These are phyloP conservation scores for Gymnoscelis rufifasciata DNA, from an alignment of 2,888 invertebrate species.

Conservation along the genomic window DNA sequence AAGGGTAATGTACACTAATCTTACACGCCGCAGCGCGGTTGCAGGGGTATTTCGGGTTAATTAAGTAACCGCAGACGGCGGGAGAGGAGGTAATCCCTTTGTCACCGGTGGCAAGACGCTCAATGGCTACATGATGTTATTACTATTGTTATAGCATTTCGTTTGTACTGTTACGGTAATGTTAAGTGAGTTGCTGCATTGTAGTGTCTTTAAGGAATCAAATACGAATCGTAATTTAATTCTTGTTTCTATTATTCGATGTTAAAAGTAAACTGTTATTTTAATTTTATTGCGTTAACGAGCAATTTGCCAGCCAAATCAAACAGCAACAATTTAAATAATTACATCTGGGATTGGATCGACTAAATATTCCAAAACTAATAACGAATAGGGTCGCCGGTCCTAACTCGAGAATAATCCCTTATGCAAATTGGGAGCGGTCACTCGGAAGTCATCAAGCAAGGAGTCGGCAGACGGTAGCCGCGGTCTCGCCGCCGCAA, in stretches of 20 bases:
- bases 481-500: conserved; percentile 39
- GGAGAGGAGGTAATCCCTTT: conserved; percentile 65
- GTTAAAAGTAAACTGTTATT: no score
- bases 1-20: conserved; percentile 71
- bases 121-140: conserved; percentile 38
- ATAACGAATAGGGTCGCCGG: conserved; percentile 57
- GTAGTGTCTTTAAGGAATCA: background rate
- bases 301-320: conserved; percentile 44
- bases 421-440: conserved; percentile 75
- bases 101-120: conserved; percentile 63
- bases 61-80: conserved; percentile 73
- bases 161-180: conserved; percentile 27
- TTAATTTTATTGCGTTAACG: no score
- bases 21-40: conserved; percentile 56
- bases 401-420: conserved; percentile 72
- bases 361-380: conserved; percentile 71
- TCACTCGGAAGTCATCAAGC: conserved; percentile 74
- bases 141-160: conserved; percentile 45
- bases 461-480: conserved; percentile 27
- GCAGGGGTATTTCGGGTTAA: conserved; percentile 75
- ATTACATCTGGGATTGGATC: conserved; percentile 50
- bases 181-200: conserved; percentile 5
- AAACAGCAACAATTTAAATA: conserved; percentile 54
- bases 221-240: background rate
- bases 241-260: no score